Evolutionary conservation across 1,140 invertebrate species (phyloP).

Genomic region (Bombus haemorrhoidalis): DNA sequence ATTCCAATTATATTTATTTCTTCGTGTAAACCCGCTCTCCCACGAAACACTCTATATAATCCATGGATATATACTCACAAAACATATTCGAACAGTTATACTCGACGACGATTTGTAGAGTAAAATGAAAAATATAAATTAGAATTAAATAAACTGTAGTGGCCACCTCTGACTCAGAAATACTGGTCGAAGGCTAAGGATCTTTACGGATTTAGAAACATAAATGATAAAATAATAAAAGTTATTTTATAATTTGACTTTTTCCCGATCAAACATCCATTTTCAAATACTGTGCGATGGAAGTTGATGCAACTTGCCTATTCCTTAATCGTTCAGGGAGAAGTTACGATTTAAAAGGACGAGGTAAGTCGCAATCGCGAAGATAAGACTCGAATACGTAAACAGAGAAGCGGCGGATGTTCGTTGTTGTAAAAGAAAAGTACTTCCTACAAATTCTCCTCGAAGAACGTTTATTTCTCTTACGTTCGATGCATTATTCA

Average conservation of each 20-base stretch:
- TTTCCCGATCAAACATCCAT: not conserved
- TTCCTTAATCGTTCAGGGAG: conserved; percentile 6
- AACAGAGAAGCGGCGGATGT: not conserved
- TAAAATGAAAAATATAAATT: too few relatives aligned
- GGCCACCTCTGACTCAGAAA: too few relatives aligned
- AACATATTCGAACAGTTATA: too few relatives aligned
- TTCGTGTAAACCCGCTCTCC: too few relatives aligned
- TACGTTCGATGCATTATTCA: conserved; percentile 30
- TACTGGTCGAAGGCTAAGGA: too few relatives aligned
- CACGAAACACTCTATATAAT: too few relatives aligned
- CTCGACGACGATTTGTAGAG: too few relatives aligned
- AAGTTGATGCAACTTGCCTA: not conserved
- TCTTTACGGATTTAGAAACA: too few relatives aligned
- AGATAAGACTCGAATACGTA: conserved; percentile 29
- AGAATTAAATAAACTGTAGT: too few relatives aligned
- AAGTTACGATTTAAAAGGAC: not conserved
- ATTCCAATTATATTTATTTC: too few relatives aligned
- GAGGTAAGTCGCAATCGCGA: not conserved
- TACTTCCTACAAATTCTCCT: not conserved
- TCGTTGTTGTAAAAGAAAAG: conserved; percentile 5
- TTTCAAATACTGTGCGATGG: not conserved
- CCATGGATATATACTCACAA: too few relatives aligned
- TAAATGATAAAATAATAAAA: not conserved
- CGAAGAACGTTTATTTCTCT: not conserved
- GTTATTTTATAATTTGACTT: not conserved